Evolutionary conservation across 2,113 vertebrate genomes (phyloP).

Genomic region (Fulmarus glacialis): DNA sequence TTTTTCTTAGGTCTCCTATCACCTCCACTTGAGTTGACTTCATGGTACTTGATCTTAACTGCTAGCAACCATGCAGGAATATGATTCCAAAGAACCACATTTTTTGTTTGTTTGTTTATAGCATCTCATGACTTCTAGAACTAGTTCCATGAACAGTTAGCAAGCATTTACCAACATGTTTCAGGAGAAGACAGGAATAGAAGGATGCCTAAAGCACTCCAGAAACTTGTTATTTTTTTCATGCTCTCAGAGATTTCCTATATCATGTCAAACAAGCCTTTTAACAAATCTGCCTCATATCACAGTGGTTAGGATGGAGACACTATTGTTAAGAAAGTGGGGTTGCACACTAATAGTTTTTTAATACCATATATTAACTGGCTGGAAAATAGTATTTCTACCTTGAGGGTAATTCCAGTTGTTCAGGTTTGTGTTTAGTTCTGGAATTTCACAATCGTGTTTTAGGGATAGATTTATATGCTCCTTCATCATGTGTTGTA

Average conservation of each 20-base stretch:
- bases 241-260: not conserved
- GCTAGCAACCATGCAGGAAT: not conserved
- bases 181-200: not conserved
- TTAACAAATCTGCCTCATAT: not conserved
- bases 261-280: not conserved
- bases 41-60: not conserved
- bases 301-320: not conserved
- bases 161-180: not conserved
- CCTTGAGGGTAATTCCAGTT: not conserved
- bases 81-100: not conserved
- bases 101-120: not conserved
- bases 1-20: not conserved
- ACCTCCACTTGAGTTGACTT: not conserved
- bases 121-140: not conserved
- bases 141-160: not conserved
- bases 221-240: not conserved
- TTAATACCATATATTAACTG: not conserved
- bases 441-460: fast-evolving
- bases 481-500: not conserved
- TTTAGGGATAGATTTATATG: not conserved
- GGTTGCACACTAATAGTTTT: not conserved
- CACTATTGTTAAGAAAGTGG: not conserved
- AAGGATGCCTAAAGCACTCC: not conserved
- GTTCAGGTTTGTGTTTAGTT: not conserved
- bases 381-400: not conserved